These are phyloP conservation scores for Falco cherrug DNA, from an alignment of 2,797 vertebrate species.

Conservation along the genomic window DNA sequence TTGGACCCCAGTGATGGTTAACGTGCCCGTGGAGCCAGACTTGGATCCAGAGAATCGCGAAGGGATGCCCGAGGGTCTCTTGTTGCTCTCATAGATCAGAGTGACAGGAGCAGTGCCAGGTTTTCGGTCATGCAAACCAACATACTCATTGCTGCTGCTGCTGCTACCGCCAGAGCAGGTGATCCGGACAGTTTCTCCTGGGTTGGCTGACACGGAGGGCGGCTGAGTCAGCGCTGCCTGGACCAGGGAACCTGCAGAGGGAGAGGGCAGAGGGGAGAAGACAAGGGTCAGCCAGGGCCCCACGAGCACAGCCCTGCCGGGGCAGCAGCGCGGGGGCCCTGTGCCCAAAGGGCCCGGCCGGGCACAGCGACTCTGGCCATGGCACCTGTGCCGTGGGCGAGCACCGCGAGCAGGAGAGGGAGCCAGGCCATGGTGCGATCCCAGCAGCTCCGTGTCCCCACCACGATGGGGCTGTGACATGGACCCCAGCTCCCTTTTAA, in stretches of 20 bases:
- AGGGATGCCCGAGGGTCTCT: neutral
- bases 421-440: neutral
- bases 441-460: neutral
- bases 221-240: neutral
- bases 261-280: neutral
- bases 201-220: too few species aligned
- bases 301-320: neutral
- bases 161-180: neutral
- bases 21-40: fast-evolving
- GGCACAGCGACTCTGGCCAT: neutral
- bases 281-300: neutral
- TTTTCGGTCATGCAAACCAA: too few species aligned
- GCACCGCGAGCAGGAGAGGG: neutral
- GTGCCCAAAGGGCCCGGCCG: neutral
- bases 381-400: neutral
- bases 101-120: too few species aligned
- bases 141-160: too few species aligned
- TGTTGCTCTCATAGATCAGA: too few species aligned
- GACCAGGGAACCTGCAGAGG: neutral
- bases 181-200: neutral
- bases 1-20: neutral
- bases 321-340: fast-evolving
- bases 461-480: neutral
- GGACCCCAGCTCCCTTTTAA: neutral
- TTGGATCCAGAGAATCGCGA: fast-evolving